Evolutionary conservation across 2,113 vertebrate genomes (phyloP).

Genomic region (Gambusia affinis): DNA sequence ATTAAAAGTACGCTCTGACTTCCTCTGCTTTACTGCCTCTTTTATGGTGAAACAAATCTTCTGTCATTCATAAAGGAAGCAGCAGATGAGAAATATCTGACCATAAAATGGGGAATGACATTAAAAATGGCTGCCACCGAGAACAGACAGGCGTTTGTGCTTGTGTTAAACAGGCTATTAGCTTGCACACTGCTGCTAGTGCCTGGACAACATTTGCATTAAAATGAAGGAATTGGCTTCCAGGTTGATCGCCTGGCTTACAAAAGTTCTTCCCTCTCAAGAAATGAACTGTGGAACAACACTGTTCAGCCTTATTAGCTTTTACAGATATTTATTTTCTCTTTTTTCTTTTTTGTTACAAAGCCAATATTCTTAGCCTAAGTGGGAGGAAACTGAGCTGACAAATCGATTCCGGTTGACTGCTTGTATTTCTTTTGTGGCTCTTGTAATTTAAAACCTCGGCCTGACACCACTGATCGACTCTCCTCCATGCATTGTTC

Average conservation of each 20-base stretch:
- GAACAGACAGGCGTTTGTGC: background rate
- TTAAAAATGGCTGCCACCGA: background rate
- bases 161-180: slow-evolving; percentile 29
- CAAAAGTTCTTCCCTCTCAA: background rate
- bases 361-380: background rate
- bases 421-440: slow-evolving; percentile 17
- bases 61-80: background rate
- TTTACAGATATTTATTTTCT: background rate
- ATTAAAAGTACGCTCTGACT: too few relatives aligned
- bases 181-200: slow-evolving; percentile 6
- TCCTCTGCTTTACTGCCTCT: too few relatives aligned
- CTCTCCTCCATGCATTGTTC: slow-evolving; percentile 16
- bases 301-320: background rate
- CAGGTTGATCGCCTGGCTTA: background rate
- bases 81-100: background rate
- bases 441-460: slow-evolving; percentile 3
- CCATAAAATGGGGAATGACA: background rate
- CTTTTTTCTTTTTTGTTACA: too few relatives aligned
- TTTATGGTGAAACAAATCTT: too few relatives aligned
- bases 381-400: background rate
- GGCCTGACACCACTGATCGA: slow-evolving; percentile 17
- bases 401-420: slow-evolving; percentile 6
- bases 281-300: background rate
- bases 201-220: slow-evolving; percentile 7
- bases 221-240: background rate